Conservation (phyloP, 2,888 invertebrate species). For the Automeris io region DNA sequence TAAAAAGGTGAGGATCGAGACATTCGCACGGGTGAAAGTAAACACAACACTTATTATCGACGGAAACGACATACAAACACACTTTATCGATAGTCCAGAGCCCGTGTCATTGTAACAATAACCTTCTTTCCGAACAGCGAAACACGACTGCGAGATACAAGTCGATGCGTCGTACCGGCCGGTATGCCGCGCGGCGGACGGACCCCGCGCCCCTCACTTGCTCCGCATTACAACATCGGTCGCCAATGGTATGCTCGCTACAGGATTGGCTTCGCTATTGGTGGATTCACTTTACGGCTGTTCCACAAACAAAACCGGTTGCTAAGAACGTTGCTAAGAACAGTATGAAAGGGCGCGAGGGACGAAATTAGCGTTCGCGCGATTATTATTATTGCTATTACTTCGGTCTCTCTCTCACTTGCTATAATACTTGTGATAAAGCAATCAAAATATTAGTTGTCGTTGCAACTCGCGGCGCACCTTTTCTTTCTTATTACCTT, state of each 20-base stretch:
- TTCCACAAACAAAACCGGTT: slow-evolving; percentile 74
- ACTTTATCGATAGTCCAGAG: slow-evolving; percentile 73
- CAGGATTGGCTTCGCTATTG: slow-evolving; percentile 42
- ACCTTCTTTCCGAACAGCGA: slow-evolving; percentile 70
- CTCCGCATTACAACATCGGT: slow-evolving; percentile 39
- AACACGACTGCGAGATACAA: slow-evolving; percentile 53
- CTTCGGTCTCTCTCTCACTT: slow-evolving; percentile 38
- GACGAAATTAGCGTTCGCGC: slow-evolving; percentile 58
- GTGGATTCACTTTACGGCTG: slow-evolving; percentile 54
- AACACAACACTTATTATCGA: slow-evolving; percentile 76
- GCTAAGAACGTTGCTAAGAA: slow-evolving; percentile 68
- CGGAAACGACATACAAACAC: slow-evolving; percentile 77
- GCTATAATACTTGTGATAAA: background rate
- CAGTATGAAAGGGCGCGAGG: slow-evolving; percentile 68
- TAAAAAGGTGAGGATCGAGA: slow-evolving; percentile 71
- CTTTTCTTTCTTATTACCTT: slow-evolving; percentile 19
- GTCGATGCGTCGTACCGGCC: slow-evolving; percentile 37
- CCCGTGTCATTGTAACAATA: slow-evolving; percentile 71
- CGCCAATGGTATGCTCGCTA: slow-evolving; percentile 67
- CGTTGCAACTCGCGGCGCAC: slow-evolving; percentile 13
- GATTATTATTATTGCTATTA: slow-evolving; percentile 55
- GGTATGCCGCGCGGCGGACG: slow-evolving; percentile 51
- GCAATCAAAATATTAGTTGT: slow-evolving; percentile 2
- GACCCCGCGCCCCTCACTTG: slow-evolving; percentile 44
- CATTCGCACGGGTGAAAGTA: slow-evolving; percentile 76